Evolutionary conservation across 2,888 invertebrate species (phyloP), one percentile per base, ranked within the genome.

Genomic region (Matsumyia berberina): DNA sequence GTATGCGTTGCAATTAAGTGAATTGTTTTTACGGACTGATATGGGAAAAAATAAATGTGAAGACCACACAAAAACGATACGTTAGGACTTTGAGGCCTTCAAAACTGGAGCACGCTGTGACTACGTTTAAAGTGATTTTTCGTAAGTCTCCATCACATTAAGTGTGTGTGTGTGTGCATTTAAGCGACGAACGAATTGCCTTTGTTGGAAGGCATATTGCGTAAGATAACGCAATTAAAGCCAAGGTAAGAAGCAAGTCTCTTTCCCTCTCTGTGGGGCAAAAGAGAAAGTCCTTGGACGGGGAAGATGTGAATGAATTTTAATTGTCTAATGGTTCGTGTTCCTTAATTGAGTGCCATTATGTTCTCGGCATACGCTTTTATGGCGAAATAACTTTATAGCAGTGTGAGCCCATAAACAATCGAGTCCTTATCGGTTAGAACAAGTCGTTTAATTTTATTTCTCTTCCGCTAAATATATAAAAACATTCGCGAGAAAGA

Each of bases 141-240:
- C 7, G 3, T 15, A 46, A 35, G 24, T 24, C 4, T 4, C 24
- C 2, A 55, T 55, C 17, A 39, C 35, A 33, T 67, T 55, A 67
- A 67, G 55, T 19, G 42, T 7, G 19, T 19, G 15, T 8, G 46
- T 19, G 42, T 7, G 19, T 19, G 15, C 11, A 35, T 17, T 53
- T 42, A 33, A 49, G 29, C 8, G 51, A 1, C 19, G 46, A 44
- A 57, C 15, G 69, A 69, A 17, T 46, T 19, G 24, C 7, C 8
- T 37, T 53, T 72, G 64, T 39, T 49, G 24, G 17, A 29, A 9
- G 39, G 39, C 46, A 64, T 51, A 33, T 73, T 67, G 53, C 73
- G 72, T 67, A 73, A 66, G 17, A 55, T 62, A 79, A 69, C 67
- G 53, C 46, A 69, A 74, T 74, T 67, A 62, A 46, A 62, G 53